Evolutionary conservation across 2,113 vertebrate genomes (phyloP).

Genomic region (Muscicapa adusta): DNA sequence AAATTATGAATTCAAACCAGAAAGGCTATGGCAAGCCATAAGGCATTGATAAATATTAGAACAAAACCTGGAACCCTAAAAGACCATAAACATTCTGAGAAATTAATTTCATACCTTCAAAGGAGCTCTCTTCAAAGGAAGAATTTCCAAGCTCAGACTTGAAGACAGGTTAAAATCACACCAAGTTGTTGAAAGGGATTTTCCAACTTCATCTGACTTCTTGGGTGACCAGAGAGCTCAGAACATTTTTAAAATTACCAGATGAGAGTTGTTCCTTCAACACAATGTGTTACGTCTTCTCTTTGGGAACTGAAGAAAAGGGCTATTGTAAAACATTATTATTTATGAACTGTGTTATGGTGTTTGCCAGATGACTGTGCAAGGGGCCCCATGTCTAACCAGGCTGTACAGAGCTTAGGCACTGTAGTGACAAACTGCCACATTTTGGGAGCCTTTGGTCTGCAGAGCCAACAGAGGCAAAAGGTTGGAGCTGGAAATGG

Average conservation of each 20-base stretch:
- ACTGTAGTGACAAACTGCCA: neutral
- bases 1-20: neutral
- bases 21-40: neutral
- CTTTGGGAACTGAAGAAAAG: constrained; percentile 21
- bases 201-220: neutral
- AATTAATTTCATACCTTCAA: neutral
- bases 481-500: neutral
- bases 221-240: neutral
- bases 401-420: neutral
- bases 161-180: neutral
- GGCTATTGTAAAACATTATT: neutral
- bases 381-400: neutral
- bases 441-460: neutral
- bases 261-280: neutral
- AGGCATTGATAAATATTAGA: neutral
- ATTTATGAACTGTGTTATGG: constrained; percentile 22
- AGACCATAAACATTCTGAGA: neutral
- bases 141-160: neutral
- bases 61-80: neutral
- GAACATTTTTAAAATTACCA: constrained; percentile 10
- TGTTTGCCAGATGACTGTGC: constrained; percentile 17
- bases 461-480: neutral
- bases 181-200: neutral
- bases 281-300: neutral
- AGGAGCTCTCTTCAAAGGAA: neutral